Conservation (phyloP, 2,113 vertebrate species). For the Callithrix jacchus region DNA sequence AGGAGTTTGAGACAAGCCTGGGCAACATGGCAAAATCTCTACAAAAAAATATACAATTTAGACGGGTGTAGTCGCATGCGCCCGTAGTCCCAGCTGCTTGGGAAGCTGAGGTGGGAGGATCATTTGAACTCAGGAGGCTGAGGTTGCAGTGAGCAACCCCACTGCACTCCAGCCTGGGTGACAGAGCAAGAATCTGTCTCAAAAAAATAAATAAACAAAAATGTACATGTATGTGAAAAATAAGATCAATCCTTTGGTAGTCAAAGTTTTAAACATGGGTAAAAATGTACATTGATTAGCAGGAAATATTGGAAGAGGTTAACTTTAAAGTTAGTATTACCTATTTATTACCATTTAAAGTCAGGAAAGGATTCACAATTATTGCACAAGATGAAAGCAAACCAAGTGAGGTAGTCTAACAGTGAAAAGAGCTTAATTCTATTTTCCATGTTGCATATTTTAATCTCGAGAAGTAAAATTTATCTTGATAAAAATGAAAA, state of each 20-base stretch:
- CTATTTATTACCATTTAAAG: slow-evolving; percentile 25
- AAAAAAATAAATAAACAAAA: not conserved
- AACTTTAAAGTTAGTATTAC: not conserved
- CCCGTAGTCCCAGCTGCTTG: too few relatives aligned
- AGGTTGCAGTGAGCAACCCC: too few relatives aligned
- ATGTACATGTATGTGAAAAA: not conserved
- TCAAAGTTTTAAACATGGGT: not conserved
- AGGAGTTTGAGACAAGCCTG: too few relatives aligned
- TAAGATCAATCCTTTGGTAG: not conserved
- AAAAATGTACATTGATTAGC: slow-evolving; percentile 1
- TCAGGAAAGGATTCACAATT: slow-evolving; percentile 26
- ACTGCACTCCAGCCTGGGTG: too few relatives aligned
- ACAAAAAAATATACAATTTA: too few relatives aligned
- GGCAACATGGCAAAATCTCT: too few relatives aligned
- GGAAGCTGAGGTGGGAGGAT: too few relatives aligned
- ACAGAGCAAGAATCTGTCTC: too few relatives aligned
- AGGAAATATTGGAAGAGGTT: not conserved
- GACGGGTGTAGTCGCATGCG: too few relatives aligned
- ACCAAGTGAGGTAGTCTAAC: not conserved
- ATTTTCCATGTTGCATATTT: not conserved
- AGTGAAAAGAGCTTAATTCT: not conserved
- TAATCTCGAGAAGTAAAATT: not conserved
- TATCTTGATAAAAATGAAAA: slow-evolving; percentile 12
- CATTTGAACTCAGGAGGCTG: too few relatives aligned
- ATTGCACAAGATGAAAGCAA: slow-evolving; percentile 15